Percentiles rank a stretch among this genome's conserved stretches.
Conservation (phyloP, 2,113 vertebrate genomes). For the Nematolebias whitei region DNA sequence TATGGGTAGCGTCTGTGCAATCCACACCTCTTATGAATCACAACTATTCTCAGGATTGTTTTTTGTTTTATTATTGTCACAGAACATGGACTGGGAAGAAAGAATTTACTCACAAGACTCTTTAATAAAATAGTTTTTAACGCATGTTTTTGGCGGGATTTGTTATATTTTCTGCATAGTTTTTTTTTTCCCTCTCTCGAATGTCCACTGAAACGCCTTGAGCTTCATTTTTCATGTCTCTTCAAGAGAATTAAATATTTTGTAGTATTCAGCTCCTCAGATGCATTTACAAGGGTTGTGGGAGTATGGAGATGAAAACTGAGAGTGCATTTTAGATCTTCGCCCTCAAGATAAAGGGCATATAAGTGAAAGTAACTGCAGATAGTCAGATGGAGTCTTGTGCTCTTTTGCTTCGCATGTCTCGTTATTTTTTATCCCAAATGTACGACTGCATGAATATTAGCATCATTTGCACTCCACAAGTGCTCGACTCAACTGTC, state of each 20-base stretch:
- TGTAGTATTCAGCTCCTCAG: slow-evolving; percentile 52
- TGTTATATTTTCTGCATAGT: slow-evolving; percentile 29
- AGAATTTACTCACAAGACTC: slow-evolving; percentile 48
- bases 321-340: slow-evolving; percentile 70
- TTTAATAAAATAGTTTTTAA: slow-evolving; percentile 45
- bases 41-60: slow-evolving; percentile 66
- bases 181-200: slow-evolving; percentile 15
- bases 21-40: slow-evolving; percentile 70
- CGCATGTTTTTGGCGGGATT: slow-evolving; percentile 29
- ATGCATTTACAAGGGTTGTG: slow-evolving; percentile 71
- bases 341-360: slow-evolving; percentile 73
- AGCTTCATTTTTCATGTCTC: slow-evolving; percentile 48
- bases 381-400: slow-evolving; percentile 58
- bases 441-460: slow-evolving; percentile 67
- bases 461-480: slow-evolving; percentile 70
- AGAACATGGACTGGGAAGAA: slow-evolving; percentile 16
- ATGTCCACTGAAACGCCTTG: slow-evolving; percentile 50
- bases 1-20: slow-evolving; percentile 75
- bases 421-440: slow-evolving; percentile 66
- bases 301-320: slow-evolving; percentile 72
- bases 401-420: slow-evolving; percentile 68
- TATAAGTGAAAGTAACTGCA: slow-evolving; percentile 53
- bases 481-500: slow-evolving; percentile 62
- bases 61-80: slow-evolving; percentile 38
- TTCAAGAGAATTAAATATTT: slow-evolving; percentile 63